Conservation (phyloP, 92 coral and sea anemone genomes). For the Parazoanthus swiftii region DNA sequence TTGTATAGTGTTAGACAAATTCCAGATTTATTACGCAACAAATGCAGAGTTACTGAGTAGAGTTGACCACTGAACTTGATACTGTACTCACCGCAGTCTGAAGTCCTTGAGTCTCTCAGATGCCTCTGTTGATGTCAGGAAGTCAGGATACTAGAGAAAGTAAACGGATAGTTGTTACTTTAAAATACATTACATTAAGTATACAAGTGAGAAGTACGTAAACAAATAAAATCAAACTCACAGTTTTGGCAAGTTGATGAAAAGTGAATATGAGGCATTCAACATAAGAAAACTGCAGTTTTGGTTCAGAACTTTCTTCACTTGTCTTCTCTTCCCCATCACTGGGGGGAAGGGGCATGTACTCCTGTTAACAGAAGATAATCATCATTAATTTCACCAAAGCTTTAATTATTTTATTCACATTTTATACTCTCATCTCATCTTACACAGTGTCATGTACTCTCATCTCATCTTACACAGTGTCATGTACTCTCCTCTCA, state of each 20-base stretch:
- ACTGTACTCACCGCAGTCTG: slow-evolving; percentile 69
- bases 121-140: slow-evolving; percentile 75
- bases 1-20: too few relatives aligned
- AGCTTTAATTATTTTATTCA: too few relatives aligned
- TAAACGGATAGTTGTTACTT: neutral
- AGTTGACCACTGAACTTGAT: neutral
- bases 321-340: slow-evolving; percentile 72
- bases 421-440: too few relatives aligned
- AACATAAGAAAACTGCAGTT: slow-evolving; percentile 90
- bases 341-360: slow-evolving; percentile 95
- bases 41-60: neutral
- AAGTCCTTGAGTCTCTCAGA: slow-evolving; percentile 90
- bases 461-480: too few relatives aligned
- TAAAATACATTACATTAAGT: too few relatives aligned
- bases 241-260: slow-evolving; percentile 86
- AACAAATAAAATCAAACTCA: slow-evolving; percentile 16
- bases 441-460: too few relatives aligned
- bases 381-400: neutral
- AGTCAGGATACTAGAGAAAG: slow-evolving; percentile 79
- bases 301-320: slow-evolving; percentile 81
- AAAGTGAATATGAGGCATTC: slow-evolving; percentile 93
- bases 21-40: too few relatives aligned
- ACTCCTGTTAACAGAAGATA: slow-evolving; percentile 46
- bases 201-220: neutral
- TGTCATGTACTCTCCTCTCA: too few relatives aligned